Evolutionary conservation across 2,113 vertebrate species (phyloP).

Genomic region (Tenrec ecaudatus): DNA sequence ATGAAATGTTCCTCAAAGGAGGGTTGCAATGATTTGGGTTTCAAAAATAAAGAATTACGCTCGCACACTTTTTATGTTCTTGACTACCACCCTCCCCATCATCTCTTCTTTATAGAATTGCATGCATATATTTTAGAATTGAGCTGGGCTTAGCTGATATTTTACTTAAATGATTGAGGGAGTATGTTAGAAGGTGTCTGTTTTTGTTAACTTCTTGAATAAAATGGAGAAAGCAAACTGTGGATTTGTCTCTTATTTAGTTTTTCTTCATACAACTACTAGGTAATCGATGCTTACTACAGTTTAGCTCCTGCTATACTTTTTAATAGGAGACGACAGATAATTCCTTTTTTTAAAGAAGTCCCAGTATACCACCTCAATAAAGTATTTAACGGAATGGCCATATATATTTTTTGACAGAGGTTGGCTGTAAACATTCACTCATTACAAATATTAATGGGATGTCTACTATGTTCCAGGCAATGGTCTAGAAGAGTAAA

Average conservation of each 20-base stretch:
- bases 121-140: neutral
- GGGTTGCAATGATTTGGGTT: conserved; percentile 47
- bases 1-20: conserved; percentile 67
- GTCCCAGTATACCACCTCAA: no score
- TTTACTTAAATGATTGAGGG: conserved; percentile 60
- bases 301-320: neutral
- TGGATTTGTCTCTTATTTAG: conserved; percentile 55
- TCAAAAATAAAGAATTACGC: conserved; percentile 72
- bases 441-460: no score
- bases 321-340: neutral
- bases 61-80: conserved; percentile 6
- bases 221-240: conserved; percentile 64
- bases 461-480: no score
- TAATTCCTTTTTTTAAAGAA: no score
- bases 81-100: conserved; percentile 44
- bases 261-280: neutral
- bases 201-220: conserved; percentile 79
- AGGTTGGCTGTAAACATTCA: no score
- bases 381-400: no score
- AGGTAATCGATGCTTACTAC: neutral
- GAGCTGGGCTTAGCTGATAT: neutral
- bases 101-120: conserved; percentile 25
- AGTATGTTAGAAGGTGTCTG: conserved; percentile 14
- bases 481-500: no score
- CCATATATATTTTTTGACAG: no score